phyloP scores from a whole-genome alignment of 2,113 vertebrate species.

The Phaethornis superciliosus region DNA sequence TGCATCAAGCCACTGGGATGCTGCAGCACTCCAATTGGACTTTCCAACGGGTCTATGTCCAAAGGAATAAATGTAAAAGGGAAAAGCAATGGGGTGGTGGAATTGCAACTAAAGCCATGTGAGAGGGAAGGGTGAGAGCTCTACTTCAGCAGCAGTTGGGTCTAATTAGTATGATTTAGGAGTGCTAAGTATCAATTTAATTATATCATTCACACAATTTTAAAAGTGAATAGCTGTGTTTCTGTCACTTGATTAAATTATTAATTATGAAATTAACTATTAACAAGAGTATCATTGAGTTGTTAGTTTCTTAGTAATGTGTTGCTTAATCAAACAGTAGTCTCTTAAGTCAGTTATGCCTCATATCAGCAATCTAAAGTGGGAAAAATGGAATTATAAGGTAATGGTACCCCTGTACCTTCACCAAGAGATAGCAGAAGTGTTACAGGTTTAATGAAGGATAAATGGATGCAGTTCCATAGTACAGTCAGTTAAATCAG shows the following conservation, averaged over 20 bases:
- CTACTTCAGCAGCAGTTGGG: background rate
- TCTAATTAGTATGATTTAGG: background rate
- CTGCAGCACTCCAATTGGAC: background rate
- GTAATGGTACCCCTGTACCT: background rate
- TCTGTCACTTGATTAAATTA: background rate
- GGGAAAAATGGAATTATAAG: background rate
- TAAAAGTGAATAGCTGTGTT: background rate
- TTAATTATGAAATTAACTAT: background rate
- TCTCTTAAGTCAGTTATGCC: background rate
- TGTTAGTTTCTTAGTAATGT: background rate
- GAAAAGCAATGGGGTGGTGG: background rate
- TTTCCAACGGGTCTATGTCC: background rate
- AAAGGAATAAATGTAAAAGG: background rate
- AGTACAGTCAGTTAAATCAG: background rate
- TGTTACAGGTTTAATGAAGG: background rate
- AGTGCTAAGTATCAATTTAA: background rate
- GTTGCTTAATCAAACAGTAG: background rate
- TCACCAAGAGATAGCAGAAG: background rate
- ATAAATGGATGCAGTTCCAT: background rate
- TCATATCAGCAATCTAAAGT: background rate
- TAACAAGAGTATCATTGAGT: background rate
- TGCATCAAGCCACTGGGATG: background rate
- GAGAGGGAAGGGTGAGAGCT: background rate
- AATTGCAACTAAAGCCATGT: background rate
- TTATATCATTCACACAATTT: background rate